phyloP scores from a whole-genome alignment of 2,888 invertebrate species.

The Autographa pulchrina region DNA sequence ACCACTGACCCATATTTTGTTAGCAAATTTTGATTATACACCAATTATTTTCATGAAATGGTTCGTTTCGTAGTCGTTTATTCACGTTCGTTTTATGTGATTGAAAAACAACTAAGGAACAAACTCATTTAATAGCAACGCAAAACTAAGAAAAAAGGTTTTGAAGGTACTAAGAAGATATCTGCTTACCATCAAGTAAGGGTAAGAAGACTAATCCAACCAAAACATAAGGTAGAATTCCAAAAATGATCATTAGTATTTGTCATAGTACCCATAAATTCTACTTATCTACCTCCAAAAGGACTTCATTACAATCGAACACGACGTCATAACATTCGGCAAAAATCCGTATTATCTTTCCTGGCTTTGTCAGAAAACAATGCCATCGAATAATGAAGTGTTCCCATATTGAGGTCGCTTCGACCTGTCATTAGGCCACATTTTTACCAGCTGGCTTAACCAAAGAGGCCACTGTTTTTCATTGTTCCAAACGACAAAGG shows the following conservation, averaged over 20 bases:
- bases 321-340: conserved; percentile 10
- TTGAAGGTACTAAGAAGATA: no score
- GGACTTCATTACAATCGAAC: conserved; percentile 14
- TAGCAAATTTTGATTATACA: neutral
- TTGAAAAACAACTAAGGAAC: neutral
- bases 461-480: conserved; percentile 60
- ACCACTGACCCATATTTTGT: neutral
- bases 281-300: neutral
- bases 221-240: neutral
- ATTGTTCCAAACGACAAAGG: conserved; percentile 63
- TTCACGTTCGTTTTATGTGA: neutral
- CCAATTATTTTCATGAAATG: neutral
- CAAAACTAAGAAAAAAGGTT: no score
- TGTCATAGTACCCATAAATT: neutral
- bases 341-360: conserved; percentile 24
- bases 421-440: conserved; percentile 51
- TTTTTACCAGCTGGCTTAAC: conserved; percentile 54
- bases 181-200: no score
- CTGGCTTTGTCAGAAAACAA: conserved; percentile 41
- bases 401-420: conserved; percentile 42
- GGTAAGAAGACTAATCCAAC: no score
- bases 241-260: neutral
- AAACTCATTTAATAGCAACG: no score
- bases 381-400: conserved; percentile 48
- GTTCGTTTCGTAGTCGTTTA: neutral